Evolutionary conservation across 2,888 invertebrate genomes (phyloP), one percentile per base, ranked within the genome.

Genomic region (Drosophila flavopinicola): DNA sequence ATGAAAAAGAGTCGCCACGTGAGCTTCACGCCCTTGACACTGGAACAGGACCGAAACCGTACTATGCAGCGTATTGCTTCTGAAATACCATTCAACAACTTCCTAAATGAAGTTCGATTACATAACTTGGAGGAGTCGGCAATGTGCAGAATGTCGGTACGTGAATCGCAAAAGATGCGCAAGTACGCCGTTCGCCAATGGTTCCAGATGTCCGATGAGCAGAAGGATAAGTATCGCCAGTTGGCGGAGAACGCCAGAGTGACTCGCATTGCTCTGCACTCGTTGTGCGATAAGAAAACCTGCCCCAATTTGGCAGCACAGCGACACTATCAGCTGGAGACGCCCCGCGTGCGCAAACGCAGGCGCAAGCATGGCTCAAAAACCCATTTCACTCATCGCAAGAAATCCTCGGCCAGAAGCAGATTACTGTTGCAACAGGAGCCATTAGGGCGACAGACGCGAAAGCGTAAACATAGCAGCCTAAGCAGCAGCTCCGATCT

Each of bases 81-180:
- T 0, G 53, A 63, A 0, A 7, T 41, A 3, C 39, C 69, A 0
- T 47, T 68, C 1, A 23, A 49, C 6, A 69, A 69, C 4, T 69
- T 27, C 11, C 11, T 58, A 0, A 69, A 69, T 6, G 69, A 69
- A 3, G 0, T 58, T 1, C 63, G 69, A 0, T 11, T 63, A 3
- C n/a, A 1, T 0, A 20, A 37, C 0, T 1, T 69, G 6, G 44
- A 41, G 0, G 15, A n/a, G 0, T 2, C 0, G 52, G 63, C 0
- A 24, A 5, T n/a, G 27, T 2, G 6, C 0, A 30, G 13, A 0
- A 45, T 69, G 69, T 4, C 49, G 0, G 0, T 63, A 1, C 6
- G 6, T 1, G 49, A 69, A 6, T 68, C 57, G 0, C 0, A 0
- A 0, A 2, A 3, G 2, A 6, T 68, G 10, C 69, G 68, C n/a